Percentiles rank a stretch among this genome's conserved stretches.
Conservation (phyloP, 1,140 invertebrate genomes). For the Tetranychus cinnabarinus region DNA sequence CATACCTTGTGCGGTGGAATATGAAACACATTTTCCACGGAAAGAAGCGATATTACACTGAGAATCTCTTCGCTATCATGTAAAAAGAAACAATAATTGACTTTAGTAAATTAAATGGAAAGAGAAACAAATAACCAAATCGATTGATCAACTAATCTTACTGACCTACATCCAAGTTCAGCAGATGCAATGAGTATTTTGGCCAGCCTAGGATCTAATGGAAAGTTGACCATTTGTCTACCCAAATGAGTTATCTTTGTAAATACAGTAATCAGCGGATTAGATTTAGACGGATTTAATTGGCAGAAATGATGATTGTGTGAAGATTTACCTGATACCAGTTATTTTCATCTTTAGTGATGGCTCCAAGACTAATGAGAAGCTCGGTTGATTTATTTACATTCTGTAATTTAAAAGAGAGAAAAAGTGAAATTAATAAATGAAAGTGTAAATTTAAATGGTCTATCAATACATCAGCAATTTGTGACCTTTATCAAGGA, state of each 20-base stretch:
- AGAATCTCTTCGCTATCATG: constrained; percentile 44
- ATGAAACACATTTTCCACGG: constrained; percentile 27
- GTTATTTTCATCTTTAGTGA: constrained; percentile 28
- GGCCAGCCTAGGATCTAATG: constrained; percentile 67
- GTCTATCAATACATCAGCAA: no score
- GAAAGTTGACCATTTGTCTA: constrained; percentile 65
- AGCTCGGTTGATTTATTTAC: constrained; percentile 17
- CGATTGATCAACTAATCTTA: constrained; percentile 3
- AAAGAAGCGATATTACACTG: constrained; percentile 39
- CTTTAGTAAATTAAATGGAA: neutral
- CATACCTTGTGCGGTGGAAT: constrained; percentile 22
- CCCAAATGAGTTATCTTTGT: constrained; percentile 47
- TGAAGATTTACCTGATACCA: constrained; percentile 16
- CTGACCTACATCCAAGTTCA: constrained; percentile 46
- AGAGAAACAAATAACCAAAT: no score
- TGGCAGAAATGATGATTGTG: neutral
- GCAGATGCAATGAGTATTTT: constrained; percentile 54
- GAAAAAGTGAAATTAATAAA: no score
- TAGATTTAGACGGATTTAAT: no score
- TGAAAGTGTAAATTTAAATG: no score
- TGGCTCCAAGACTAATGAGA: constrained; percentile 34
- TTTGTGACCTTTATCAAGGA: no score
- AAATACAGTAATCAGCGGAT: constrained; percentile 5
- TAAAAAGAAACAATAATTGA: constrained; percentile 12
- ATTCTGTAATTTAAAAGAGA: neutral